Conservation (phyloP, 2,888 invertebrate genomes). For the Clunio marinus region DNA sequence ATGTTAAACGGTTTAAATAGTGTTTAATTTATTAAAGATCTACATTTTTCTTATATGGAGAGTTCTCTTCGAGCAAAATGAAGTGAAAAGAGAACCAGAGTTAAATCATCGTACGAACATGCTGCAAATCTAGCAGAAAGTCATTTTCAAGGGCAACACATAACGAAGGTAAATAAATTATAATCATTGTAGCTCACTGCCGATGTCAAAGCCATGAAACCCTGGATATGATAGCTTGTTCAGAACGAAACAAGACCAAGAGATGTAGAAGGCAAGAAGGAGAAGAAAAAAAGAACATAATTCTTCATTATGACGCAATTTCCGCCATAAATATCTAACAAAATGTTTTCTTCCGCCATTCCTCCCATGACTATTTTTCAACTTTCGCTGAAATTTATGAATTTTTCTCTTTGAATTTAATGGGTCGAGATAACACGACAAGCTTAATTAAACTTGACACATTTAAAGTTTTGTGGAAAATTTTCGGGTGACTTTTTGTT, state of each 20-base stretch:
- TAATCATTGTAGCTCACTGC: not conserved
- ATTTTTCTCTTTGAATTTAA: not conserved
- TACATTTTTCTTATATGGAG: too few species aligned
- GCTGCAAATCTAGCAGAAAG: too few species aligned
- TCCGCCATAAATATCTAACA: constrained; percentile 34
- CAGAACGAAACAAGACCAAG: not conserved
- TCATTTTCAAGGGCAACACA: not conserved
- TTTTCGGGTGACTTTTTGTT: too few species aligned
- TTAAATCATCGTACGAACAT: too few species aligned
- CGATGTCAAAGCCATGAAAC: not conserved
- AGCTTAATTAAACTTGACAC: constrained; percentile 23
- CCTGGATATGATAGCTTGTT: constrained; percentile 1
- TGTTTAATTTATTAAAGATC: too few species aligned
- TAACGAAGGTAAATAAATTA: constrained; percentile 7
- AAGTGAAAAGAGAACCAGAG: too few species aligned
- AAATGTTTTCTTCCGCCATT: constrained; percentile 17
- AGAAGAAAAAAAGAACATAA: constrained; percentile 9
- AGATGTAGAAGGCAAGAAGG: not conserved
- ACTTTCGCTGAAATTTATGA: too few species aligned
- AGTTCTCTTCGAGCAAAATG: too few species aligned
- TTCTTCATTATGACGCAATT: constrained; percentile 36
- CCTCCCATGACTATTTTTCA: constrained; percentile 6
- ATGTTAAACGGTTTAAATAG: too few species aligned
- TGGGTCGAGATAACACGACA: not conserved
- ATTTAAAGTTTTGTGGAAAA: too few species aligned